Conservation (phyloP, 2,797 vertebrate species). For the Hybognathus amarus region DNA sequence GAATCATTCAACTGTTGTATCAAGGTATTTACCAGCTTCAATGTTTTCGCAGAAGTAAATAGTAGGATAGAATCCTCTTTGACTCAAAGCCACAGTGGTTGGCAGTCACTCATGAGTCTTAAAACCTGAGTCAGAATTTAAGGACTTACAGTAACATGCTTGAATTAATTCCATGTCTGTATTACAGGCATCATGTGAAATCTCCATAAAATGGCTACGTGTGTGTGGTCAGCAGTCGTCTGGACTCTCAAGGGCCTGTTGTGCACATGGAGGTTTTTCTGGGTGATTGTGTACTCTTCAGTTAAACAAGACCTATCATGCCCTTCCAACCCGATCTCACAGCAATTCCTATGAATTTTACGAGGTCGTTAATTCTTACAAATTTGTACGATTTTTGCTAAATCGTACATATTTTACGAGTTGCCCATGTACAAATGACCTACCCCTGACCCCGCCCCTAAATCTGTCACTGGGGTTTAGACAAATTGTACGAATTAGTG, state of each 20-base stretch:
- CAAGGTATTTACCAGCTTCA: conserved; percentile 10
- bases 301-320: background rate
- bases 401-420: too few relatives aligned
- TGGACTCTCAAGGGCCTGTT: conserved; percentile 76
- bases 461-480: too few relatives aligned
- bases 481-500: too few relatives aligned
- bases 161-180: conserved; percentile 46
- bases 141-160: background rate
- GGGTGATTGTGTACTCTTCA: conserved; percentile 67
- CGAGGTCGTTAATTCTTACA: too few relatives aligned
- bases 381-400: too few relatives aligned
- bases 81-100: background rate
- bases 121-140: background rate
- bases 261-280: conserved; percentile 78
- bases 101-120: background rate
- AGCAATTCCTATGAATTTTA: too few relatives aligned
- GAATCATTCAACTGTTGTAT: background rate
- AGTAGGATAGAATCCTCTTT: background rate
- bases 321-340: too few relatives aligned
- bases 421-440: too few relatives aligned
- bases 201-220: conserved; percentile 63
- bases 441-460: too few relatives aligned
- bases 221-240: conserved; percentile 64
- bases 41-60: background rate
- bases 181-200: conserved; percentile 60